These are phyloP conservation scores for Hippocampus abdominalis DNA, from an alignment of 2,113 vertebrate species.

Conservation along the genomic window DNA sequence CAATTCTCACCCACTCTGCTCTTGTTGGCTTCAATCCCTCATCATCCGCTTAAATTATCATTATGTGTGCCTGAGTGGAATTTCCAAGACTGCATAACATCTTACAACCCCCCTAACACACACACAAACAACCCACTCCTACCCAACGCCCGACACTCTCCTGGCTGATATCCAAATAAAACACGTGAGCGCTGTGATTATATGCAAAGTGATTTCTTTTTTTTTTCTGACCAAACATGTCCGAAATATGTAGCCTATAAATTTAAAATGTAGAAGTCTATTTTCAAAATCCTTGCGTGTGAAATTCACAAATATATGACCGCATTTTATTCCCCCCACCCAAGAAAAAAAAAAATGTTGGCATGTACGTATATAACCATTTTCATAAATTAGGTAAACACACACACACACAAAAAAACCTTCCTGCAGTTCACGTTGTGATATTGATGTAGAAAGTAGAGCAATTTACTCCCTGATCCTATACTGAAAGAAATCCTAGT, in stretches of 20 bases:
- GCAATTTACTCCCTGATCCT: background rate
- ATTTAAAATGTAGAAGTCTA: background rate
- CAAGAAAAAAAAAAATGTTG: too few relatives aligned
- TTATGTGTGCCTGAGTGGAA: background rate
- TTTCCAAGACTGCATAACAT: background rate
- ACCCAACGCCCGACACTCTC: background rate
- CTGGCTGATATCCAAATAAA: background rate
- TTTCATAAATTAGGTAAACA: background rate
- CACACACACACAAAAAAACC: too few relatives aligned
- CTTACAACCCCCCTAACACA: too few relatives aligned
- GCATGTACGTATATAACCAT: too few relatives aligned
- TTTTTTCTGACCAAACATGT: background rate
- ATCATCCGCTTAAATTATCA: background rate
- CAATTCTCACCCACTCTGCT: background rate
- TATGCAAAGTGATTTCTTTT: background rate
- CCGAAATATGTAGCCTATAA: background rate
- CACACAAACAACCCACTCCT: background rate
- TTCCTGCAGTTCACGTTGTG: too few relatives aligned
- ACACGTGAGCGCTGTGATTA: background rate
- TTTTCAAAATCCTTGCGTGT: background rate
- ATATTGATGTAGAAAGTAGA: background rate
- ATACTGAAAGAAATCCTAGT: background rate
- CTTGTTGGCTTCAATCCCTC: slow-evolving; percentile 1
- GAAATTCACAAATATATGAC: background rate
- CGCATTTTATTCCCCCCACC: too few relatives aligned